Evolutionary conservation across 2,888 invertebrate genomes (phyloP), one percentile per base, ranked within the genome.

Genomic region (Acrobasis repandana): DNA sequence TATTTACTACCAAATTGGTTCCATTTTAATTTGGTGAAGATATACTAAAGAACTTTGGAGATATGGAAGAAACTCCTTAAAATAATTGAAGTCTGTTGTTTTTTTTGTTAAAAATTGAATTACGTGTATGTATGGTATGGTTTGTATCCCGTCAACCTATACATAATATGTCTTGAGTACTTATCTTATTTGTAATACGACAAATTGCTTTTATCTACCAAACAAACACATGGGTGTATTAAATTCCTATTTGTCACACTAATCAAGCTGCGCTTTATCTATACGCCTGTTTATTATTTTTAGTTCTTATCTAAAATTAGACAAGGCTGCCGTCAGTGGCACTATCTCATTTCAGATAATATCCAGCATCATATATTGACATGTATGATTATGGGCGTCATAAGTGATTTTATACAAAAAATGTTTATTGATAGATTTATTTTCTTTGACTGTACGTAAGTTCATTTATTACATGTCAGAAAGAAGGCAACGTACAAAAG

Each of bases 241-340:
- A n/a, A 43, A 43, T 43, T 43, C 43, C 14, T n/a, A 43, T 43
- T 43, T 43, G 43, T 43, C 43, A 14, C 6, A 28, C 38, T 38
- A 11, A 14, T 43, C 11, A 1, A 43, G 43, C n/a, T 43, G 43
- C 43, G 14, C n/a, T 43, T 43, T 43, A 43, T 43, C 43, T n/a
- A 43, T 11, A 43, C n/a, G n/a, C 14, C 14, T 43, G 11, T 43
- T 38, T 11, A 38, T 38, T 38, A n/a, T 28, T 20, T 28, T 28
- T 5, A 28, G 28, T 28, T 28, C 4, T 20, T 43, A 43, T 43
- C 43, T 43, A n/a, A 14, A 43, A 14, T 43, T 50, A 11, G 50
- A 49, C 20, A 50, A 58, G 61, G 18, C 56, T 36, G 50, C 11
- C 5, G 14, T 43, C n/a, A n/a, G 6, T 6, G n/a, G 60, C 56